Conservation (phyloP, 2,888 invertebrate genomes). For the Nomada flava region DNA sequence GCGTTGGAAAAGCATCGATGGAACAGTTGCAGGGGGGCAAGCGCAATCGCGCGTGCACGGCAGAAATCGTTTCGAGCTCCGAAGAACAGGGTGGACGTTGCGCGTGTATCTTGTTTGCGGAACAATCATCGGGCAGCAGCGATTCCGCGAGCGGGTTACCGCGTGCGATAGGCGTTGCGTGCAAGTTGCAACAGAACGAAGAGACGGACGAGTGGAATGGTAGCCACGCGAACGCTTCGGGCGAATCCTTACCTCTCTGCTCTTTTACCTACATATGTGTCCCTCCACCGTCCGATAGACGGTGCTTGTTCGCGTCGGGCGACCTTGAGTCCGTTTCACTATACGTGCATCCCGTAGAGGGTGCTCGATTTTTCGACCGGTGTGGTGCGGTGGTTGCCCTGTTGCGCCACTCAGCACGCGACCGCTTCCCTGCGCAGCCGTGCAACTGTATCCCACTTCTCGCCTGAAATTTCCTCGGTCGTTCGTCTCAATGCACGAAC, state of each 20-base stretch:
- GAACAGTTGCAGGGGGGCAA: too few relatives aligned
- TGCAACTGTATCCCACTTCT: background rate
- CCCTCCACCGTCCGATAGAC: conserved; percentile 36
- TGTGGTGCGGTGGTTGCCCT: too few relatives aligned
- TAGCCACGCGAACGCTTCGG: conserved; percentile 82
- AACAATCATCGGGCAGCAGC: conserved; percentile 47
- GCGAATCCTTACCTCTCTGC: conserved; percentile 69
- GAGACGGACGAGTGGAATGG: conserved; percentile 59
- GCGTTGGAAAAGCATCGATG: too few relatives aligned
- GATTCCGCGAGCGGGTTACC: conserved; percentile 51
- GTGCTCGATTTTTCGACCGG: conserved; percentile 29
- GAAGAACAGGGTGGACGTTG: background rate
- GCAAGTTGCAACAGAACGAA: conserved; percentile 37
- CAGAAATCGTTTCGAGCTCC: too few relatives aligned
- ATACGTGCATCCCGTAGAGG: conserved; percentile 2
- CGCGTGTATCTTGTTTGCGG: conserved; percentile 58
- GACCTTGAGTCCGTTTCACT: conserved; percentile 58
- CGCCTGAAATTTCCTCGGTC: conserved; percentile 4
- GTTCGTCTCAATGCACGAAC: background rate
- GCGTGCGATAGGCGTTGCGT: conserved; percentile 68
- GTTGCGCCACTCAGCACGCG: conserved; percentile 35
- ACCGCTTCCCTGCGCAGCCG: conserved; percentile 10
- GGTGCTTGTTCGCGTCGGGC: conserved; percentile 57
- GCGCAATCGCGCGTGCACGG: background rate
- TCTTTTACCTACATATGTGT: conserved; percentile 49